Conservation (phyloP, 2,888 invertebrate species). For the Tiliacea citrago region DNA sequence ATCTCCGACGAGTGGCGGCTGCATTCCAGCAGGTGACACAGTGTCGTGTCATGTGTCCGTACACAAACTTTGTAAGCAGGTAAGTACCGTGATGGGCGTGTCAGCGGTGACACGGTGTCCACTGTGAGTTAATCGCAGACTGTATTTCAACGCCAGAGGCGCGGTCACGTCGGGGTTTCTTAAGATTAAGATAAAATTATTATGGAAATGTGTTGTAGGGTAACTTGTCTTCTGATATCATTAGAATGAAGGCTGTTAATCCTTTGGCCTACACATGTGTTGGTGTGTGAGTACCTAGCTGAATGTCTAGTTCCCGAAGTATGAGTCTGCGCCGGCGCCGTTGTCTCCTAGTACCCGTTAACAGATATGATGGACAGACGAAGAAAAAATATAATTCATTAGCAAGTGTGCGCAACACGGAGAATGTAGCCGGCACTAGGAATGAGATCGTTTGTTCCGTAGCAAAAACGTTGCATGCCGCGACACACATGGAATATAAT, state of each 20-base stretch:
- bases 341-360: conserved; percentile 62
- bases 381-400: conserved; percentile 75
- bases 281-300: conserved; percentile 2
- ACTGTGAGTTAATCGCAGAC: not conserved
- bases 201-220: conserved; percentile 8
- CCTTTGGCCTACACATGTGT: not conserved
- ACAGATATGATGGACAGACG: conserved; percentile 74
- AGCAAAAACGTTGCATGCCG: conserved; percentile 67
- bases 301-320: conserved; percentile 14
- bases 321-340: conserved; percentile 59
- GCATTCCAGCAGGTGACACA: conserved; percentile 48
- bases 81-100: conserved; percentile 10
- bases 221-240: conserved; percentile 4
- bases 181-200: conserved; percentile 19
- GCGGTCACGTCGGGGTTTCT: conserved; percentile 5
- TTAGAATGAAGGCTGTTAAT: not conserved
- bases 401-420: conserved; percentile 65
- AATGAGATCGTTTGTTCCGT: conserved; percentile 69
- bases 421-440: conserved; percentile 68
- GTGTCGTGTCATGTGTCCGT: conserved; percentile 25
- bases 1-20: not conserved
- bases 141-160: not conserved
- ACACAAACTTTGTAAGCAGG: not conserved
- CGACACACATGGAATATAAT: conserved; percentile 64
- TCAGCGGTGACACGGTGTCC: conserved; percentile 25